A percentile compares a stretch with the other conserved stretches of the same genome.
Evolutionary conservation across 2,797 vertebrate species (phyloP).

Genomic region (Neosilurus hyrtlii): DNA sequence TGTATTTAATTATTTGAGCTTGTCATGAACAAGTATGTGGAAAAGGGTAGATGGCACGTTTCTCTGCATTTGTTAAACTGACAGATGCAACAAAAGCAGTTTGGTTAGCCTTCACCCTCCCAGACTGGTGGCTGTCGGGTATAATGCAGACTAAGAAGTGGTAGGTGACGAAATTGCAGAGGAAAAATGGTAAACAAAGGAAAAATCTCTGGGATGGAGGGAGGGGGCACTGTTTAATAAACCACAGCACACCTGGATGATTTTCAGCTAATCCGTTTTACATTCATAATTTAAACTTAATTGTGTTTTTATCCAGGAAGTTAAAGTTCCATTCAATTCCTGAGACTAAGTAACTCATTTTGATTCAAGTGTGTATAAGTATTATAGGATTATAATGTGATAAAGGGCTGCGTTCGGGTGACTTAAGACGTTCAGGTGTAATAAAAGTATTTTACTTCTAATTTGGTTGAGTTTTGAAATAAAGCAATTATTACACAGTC

Average conservation of each 20-base stretch:
- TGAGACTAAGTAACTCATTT: background rate
- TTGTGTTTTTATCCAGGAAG: background rate
- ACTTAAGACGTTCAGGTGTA: background rate
- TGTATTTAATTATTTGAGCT: background rate
- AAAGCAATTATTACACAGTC: background rate
- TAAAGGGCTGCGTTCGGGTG: background rate
- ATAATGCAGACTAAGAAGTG: background rate
- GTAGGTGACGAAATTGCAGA: background rate
- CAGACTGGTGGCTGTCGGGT: background rate
- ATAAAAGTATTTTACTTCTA: background rate
- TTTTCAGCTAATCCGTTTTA: background rate
- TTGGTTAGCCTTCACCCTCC: background rate
- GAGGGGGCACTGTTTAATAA: background rate
- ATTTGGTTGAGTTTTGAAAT: background rate
- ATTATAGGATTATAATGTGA: background rate
- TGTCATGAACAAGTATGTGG: background rate
- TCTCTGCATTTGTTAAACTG: background rate
- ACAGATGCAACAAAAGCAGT: background rate
- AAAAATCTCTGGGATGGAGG: background rate
- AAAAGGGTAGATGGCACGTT: background rate
- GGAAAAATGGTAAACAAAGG: background rate
- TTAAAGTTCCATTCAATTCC: conserved; percentile 1
- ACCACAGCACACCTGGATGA: background rate
- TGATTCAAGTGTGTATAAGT: conserved; percentile 3
- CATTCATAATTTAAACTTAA: background rate